phyloP scores from a whole-genome alignment of 1,140 invertebrate species.

The Drosophila ficusphila region DNA sequence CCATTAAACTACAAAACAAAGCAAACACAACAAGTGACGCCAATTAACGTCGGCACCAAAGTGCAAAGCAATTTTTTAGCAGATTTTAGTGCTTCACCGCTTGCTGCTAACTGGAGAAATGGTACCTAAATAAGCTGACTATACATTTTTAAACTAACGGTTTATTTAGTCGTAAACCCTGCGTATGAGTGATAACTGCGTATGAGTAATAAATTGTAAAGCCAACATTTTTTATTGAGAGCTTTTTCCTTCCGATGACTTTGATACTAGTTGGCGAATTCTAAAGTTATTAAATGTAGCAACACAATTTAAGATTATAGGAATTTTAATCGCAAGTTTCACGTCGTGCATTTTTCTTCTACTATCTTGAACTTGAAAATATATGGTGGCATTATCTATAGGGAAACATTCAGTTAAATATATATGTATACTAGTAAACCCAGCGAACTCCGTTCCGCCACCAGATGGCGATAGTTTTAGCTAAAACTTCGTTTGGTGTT shows the following conservation, averaged over 20 bases:
- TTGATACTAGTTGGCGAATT: no score
- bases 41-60: slow-evolving; percentile 64
- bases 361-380: not conserved
- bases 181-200: no score
- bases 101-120: not conserved
- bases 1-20: slow-evolving; percentile 40
- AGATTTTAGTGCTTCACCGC: not conserved
- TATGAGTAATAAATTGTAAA: not conserved
- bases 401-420: not conserved
- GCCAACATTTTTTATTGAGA: no score
- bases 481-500: no score
- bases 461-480: no score
- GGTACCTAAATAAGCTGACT: not conserved
- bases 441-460: no score
- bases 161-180: no score
- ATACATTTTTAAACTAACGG: no score
- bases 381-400: not conserved
- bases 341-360: not conserved
- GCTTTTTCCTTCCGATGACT: no score
- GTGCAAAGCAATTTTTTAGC: slow-evolving; percentile 49
- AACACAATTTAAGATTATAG: no score
- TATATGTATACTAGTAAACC: no score
- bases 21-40: slow-evolving; percentile 57
- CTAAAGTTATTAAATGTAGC: not conserved
- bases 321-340: not conserved